phyloP scores from a whole-genome alignment of 2,888 invertebrate species.

The Elmis aenea region DNA sequence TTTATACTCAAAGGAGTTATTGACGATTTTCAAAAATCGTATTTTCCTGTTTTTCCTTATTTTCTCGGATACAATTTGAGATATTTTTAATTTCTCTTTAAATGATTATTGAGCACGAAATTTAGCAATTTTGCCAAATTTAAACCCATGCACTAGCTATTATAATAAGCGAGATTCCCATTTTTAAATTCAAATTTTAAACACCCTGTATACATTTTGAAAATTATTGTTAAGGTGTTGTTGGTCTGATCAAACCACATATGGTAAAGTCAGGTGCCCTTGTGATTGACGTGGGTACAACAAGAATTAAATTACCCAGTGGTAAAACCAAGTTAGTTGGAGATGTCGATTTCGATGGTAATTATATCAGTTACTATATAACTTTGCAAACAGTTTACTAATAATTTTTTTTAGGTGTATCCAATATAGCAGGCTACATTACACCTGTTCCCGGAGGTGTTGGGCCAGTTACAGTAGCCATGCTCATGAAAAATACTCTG shows the following conservation, averaged over 20 bases:
- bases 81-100: too few species aligned
- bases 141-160: too few species aligned
- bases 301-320: conserved; percentile 58
- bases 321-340: conserved; percentile 76
- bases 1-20: too few species aligned
- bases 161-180: not conserved
- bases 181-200: not conserved
- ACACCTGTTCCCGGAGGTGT: conserved; percentile 92
- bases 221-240: conserved; percentile 55
- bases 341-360: conserved; percentile 83
- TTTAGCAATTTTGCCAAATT: too few species aligned
- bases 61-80: too few species aligned
- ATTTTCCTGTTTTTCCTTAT: too few species aligned
- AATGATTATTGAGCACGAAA: too few species aligned
- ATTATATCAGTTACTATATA: conserved; percentile 23
- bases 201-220: too few species aligned
- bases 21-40: too few species aligned
- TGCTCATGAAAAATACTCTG: conserved; percentile 88
- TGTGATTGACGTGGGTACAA: conserved; percentile 86
- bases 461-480: conserved; percentile 91
- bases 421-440: conserved; percentile 74
- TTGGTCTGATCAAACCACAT: conserved; percentile 68
- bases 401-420: conserved; percentile 55
- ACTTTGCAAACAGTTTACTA: not conserved
- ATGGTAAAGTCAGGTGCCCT: conserved; percentile 88